Evolutionary conservation across 1,140 invertebrate species (phyloP).

Genomic region (Aricia agestis): DNA sequence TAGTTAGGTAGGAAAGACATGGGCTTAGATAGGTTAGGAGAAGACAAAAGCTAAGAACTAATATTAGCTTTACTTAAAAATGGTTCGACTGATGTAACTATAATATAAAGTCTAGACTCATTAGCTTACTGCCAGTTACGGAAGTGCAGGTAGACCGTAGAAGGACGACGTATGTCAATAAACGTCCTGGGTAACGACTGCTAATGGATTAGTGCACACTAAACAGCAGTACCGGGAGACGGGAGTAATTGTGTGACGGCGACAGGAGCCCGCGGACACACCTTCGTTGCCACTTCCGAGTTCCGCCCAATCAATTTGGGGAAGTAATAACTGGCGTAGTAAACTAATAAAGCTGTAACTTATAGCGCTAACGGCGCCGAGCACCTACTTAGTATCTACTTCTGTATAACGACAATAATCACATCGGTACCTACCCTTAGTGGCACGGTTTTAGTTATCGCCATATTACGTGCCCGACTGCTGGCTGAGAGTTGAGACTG

Average conservation of each 20-base stretch:
- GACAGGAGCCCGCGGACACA: neutral
- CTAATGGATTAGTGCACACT: neutral
- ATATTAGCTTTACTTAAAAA: no score
- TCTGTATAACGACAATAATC: no score
- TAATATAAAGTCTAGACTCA: neutral
- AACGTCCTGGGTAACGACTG: neutral
- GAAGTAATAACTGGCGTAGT: neutral
- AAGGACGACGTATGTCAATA: neutral
- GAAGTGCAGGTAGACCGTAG: no score
- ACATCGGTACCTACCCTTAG: no score
- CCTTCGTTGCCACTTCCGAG: neutral
- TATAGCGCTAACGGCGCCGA: neutral
- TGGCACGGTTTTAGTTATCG: no score
- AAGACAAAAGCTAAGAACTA: no score
- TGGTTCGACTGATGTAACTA: no score
- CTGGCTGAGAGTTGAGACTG: no score
- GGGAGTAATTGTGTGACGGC: neutral
- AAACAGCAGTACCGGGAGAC: neutral
- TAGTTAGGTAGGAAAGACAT: no score
- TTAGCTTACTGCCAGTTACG: neutral
- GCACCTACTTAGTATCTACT: neutral
- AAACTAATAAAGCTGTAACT: neutral
- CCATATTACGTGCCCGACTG: no score
- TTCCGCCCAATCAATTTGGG: neutral
- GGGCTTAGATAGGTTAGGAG: no score